Conservation (phyloP, 2,113 vertebrate species). For the Strix uralensis region DNA sequence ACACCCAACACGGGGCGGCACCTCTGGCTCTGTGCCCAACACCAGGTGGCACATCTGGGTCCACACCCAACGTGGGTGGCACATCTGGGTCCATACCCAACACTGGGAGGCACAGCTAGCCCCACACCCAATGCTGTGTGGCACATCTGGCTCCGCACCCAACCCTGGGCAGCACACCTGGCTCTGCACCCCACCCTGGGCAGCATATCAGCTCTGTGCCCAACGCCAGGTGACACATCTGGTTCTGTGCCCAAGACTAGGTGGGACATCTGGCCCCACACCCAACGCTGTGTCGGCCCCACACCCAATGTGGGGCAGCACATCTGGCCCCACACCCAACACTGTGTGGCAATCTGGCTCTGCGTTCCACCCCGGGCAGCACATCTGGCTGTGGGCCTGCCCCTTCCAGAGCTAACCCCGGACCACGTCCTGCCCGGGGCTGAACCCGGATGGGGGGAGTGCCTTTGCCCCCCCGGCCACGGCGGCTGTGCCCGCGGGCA, state of each 20-base stretch:
- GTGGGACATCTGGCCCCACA: not conserved
- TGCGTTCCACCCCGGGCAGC: not conserved
- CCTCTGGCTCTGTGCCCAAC: no score
- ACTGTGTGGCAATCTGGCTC: not conserved
- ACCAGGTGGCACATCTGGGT: no score
- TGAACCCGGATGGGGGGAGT: not conserved
- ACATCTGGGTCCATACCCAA: no score
- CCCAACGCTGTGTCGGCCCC: no score
- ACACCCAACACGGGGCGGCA: no score
- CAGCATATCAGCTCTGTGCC: not conserved
- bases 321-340: fast-evolving
- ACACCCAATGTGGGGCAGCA: no score
- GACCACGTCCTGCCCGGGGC: not conserved
- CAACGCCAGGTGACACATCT: not conserved
- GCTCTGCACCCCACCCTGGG: not conserved
- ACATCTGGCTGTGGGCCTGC: not conserved
- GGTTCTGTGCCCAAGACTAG: fast-evolving
- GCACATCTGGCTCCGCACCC: not conserved
- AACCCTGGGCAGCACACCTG: not conserved
- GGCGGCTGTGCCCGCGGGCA: not conserved
- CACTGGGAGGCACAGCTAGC: no score
- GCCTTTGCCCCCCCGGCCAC: not conserved
- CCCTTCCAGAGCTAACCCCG: not conserved
- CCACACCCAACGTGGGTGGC: no score
- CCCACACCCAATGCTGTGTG: no score